A percentile compares a stretch with the other conserved stretches of the same genome.
These are phyloP conservation scores for Callimico goeldii DNA, from an alignment of 2,797 vertebrate genomes.

Conservation along the genomic window DNA sequence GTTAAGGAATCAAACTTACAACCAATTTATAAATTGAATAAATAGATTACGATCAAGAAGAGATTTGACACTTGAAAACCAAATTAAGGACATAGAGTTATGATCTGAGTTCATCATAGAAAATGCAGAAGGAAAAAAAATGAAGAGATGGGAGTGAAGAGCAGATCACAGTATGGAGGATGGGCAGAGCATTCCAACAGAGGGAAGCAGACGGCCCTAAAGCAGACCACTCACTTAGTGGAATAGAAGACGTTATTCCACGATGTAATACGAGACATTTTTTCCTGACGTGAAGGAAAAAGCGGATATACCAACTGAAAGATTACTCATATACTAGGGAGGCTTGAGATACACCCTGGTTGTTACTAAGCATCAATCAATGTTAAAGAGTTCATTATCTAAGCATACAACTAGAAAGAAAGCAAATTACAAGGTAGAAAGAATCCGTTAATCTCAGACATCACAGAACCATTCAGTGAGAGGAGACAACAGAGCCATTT, in stretches of 20 bases:
- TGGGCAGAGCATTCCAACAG: accelerated
- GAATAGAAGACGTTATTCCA: neutral
- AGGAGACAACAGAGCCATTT: neutral
- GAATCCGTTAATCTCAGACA: neutral
- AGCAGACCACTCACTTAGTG: neutral
- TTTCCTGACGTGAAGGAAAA: neutral
- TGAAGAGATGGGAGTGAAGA: neutral
- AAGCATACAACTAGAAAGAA: neutral
- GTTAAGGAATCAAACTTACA: neutral
- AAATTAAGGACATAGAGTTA: neutral
- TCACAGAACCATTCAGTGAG: neutral
- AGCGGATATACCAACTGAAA: neutral
- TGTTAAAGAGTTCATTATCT: neutral
- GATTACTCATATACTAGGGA: neutral
- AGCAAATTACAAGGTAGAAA: neutral
- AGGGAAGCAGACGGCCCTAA: neutral
- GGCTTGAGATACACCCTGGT: neutral
- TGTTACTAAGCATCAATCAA: too few species aligned
- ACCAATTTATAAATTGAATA: neutral
- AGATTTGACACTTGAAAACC: neutral
- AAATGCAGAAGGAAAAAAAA: too few species aligned
- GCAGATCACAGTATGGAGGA: neutral
- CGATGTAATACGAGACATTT: neutral
- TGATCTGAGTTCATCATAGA: neutral
- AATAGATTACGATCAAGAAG: neutral